phyloP scores from a whole-genome alignment of 2,113 vertebrate species.

The Anolis sagrei region DNA sequence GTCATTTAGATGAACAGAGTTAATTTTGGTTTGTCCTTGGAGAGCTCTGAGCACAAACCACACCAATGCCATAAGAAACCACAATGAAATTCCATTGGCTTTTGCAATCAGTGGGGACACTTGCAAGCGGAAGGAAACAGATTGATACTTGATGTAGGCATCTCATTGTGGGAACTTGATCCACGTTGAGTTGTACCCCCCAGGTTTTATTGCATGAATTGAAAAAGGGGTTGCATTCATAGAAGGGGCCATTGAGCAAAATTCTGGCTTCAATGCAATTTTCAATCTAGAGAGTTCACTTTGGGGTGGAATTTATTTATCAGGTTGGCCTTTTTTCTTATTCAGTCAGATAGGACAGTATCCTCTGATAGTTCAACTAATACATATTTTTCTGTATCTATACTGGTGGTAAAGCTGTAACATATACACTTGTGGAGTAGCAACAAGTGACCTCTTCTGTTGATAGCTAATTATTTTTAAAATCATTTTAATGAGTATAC shows the following conservation, averaged over 20 bases:
- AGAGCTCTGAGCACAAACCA: slow-evolving; percentile 29
- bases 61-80: not conserved
- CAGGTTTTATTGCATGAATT: not conserved
- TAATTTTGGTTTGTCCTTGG: slow-evolving; percentile 49
- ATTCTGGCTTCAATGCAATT: not conserved
- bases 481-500: too few relatives aligned
- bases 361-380: not conserved
- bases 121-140: not conserved
- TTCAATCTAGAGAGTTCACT: not conserved
- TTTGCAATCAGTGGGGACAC: not conserved
- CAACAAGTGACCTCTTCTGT: not conserved
- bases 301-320: not conserved
- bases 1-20: slow-evolving; percentile 32
- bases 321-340: not conserved
- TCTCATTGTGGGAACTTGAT: not conserved
- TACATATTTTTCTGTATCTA: too few relatives aligned
- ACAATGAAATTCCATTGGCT: slow-evolving; percentile 5
- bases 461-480: not conserved
- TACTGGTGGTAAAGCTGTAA: not conserved
- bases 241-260: too few relatives aligned
- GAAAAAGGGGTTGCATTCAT: not conserved
- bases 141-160: not conserved
- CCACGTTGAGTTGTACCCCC: not conserved
- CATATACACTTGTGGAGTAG: not conserved
- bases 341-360: not conserved